phyloP scores from a whole-genome alignment of 2,113 vertebrate species.

The Gobius niger region DNA sequence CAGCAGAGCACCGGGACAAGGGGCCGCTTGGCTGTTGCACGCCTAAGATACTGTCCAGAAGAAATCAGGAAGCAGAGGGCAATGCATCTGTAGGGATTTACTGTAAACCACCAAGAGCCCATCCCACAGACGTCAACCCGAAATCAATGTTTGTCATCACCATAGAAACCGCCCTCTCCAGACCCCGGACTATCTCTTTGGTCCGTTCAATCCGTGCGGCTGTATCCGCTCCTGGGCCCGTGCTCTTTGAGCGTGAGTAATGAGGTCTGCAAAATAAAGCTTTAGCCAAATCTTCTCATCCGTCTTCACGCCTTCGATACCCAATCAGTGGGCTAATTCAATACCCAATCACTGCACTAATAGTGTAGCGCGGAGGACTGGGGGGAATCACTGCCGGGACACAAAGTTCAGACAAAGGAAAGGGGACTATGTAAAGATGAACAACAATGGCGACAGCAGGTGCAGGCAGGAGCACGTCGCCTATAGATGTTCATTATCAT shows the following conservation, averaged over 20 bases:
- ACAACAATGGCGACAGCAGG: neutral
- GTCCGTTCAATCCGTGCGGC: neutral
- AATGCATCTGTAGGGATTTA: too few relatives aligned
- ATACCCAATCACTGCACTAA: constrained; percentile 74
- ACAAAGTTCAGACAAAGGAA: constrained; percentile 42
- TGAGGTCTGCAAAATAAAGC: constrained; percentile 73
- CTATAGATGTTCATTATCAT: neutral
- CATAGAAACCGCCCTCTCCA: neutral
- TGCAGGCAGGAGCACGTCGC: neutral
- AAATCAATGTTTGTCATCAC: too few relatives aligned
- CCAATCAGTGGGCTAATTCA: constrained; percentile 74
- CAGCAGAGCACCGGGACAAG: too few relatives aligned
- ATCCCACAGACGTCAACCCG: constrained; percentile 26
- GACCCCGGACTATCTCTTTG: neutral
- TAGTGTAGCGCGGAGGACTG: constrained; percentile 53
- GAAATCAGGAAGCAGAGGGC: too few relatives aligned
- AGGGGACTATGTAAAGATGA: constrained; percentile 40
- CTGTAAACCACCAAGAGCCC: constrained; percentile 7
- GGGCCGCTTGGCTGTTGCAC: too few relatives aligned
- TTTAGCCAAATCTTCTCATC: constrained; percentile 71
- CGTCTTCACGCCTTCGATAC: constrained; percentile 73
- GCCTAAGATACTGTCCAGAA: too few relatives aligned
- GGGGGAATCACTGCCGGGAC: constrained; percentile 46
- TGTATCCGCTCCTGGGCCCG: constrained; percentile 27
- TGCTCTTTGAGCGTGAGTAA: constrained; percentile 69